phyloP scores from a whole-genome alignment of 2,113 vertebrate genomes.

The Chitala chitala region DNA sequence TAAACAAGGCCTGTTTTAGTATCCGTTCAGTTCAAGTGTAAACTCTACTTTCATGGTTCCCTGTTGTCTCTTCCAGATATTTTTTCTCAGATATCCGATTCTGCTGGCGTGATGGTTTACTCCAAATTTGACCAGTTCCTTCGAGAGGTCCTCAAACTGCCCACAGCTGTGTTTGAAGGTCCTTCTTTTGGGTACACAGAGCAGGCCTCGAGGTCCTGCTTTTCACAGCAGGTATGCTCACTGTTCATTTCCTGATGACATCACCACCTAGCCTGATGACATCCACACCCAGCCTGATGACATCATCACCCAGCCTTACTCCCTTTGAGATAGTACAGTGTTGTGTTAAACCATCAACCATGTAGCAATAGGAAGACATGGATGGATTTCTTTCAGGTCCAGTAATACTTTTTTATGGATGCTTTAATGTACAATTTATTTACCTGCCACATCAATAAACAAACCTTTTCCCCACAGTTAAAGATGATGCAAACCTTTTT shows the following conservation, averaged over 20 bases:
- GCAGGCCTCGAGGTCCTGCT: conserved; percentile 86
- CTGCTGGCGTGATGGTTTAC: conserved; percentile 82
- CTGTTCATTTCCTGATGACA: not conserved
- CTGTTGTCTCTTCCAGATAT: conserved; percentile 70
- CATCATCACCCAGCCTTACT: not conserved
- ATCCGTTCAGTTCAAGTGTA: not conserved
- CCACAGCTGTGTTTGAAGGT: conserved; percentile 91
- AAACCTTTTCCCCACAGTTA: conserved; percentile 3
- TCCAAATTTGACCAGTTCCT: conserved; percentile 92
- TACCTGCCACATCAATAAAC: not conserved
- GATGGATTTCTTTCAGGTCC: not conserved
- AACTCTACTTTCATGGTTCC: not conserved
- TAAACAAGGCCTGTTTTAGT: not conserved
- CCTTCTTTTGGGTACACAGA: conserved; percentile 96
- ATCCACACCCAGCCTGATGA: not conserved
- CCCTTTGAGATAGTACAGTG: not conserved
- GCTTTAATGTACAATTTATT: not conserved
- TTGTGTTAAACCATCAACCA: not conserved
- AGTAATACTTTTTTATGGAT: not conserved
- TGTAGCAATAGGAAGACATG: not conserved
- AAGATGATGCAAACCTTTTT: not conserved
- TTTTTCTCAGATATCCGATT: conserved; percentile 95
- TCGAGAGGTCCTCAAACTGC: conserved; percentile 88
- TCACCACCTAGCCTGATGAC: not conserved
- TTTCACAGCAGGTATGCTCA: conserved; percentile 80